Conservation (phyloP, 2,113 vertebrate species). For the Scophthalmus maximus region DNA sequence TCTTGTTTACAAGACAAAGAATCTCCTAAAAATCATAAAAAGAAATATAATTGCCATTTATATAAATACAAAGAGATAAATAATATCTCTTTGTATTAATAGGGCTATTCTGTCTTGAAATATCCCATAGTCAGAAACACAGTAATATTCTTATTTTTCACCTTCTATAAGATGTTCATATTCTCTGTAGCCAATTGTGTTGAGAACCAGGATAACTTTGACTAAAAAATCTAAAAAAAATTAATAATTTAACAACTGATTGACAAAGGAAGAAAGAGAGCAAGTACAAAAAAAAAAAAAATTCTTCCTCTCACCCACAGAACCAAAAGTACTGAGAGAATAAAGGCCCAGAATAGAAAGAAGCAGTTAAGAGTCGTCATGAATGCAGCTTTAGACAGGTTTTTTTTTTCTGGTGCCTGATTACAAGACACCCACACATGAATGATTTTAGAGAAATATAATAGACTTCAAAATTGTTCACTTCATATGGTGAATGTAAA, state of each 20-base stretch:
- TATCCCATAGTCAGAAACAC: neutral
- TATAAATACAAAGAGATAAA: too few relatives aligned
- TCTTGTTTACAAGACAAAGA: neutral
- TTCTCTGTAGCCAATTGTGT: conserved; percentile 1
- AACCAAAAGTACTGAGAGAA: conserved; percentile 36
- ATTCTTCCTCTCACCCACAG: conserved; percentile 49
- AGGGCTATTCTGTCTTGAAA: neutral
- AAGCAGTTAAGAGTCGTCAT: conserved; percentile 18
- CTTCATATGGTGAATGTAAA: neutral
- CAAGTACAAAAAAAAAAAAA: neutral
- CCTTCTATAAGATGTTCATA: neutral
- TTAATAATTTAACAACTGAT: neutral
- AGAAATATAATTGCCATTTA: too few relatives aligned
- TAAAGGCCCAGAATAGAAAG: conserved; percentile 31
- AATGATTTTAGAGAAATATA: neutral
- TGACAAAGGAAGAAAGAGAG: conserved; percentile 45
- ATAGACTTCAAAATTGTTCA: neutral
- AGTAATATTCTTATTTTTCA: neutral
- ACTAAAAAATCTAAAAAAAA: neutral
- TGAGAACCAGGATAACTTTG: neutral
- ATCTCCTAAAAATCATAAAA: neutral
- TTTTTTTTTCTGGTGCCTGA: conserved; percentile 27
- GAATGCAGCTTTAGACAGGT: conserved; percentile 47
- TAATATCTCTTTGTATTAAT: too few relatives aligned
- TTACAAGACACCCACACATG: conserved; percentile 29